phyloP scores from a whole-genome alignment of 2,113 vertebrate species.

The Alexandromys fortis region DNA sequence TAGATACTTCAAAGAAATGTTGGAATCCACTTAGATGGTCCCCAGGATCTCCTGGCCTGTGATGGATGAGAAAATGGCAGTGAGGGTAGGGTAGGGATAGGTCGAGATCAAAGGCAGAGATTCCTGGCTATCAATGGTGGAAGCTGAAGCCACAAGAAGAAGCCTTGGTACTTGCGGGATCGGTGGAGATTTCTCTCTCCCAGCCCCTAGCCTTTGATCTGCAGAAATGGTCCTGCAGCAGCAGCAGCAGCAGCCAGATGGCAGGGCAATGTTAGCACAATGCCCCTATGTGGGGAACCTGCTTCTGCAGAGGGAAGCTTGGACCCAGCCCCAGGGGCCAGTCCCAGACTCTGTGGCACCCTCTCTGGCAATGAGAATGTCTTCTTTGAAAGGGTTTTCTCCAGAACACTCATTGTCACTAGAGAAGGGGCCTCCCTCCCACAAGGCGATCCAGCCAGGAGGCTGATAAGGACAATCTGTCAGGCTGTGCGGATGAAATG shows the following conservation, averaged over 20 bases:
- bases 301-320: background rate
- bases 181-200: background rate
- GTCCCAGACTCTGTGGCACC: background rate
- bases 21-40: background rate
- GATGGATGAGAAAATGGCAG: background rate
- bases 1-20: background rate
- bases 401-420: background rate
- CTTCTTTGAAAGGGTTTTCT: slow-evolving; percentile 9
- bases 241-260: too few relatives aligned
- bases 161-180: background rate
- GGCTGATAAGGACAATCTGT: too few relatives aligned
- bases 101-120: background rate
- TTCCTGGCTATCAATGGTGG: background rate
- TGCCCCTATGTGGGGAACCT: background rate
- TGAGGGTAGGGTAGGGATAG: accelerated
- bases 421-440: background rate
- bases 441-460: background rate
- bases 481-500: background rate
- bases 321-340: background rate
- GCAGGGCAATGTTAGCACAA: background rate
- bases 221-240: background rate
- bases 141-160: background rate
- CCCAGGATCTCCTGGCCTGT: background rate
- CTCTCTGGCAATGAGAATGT: background rate
- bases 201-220: background rate